Evolutionary conservation across 2,797 vertebrate species (phyloP), one percentile per base, ranked within the genome.

Genomic region (Alosa sapidissima): DNA sequence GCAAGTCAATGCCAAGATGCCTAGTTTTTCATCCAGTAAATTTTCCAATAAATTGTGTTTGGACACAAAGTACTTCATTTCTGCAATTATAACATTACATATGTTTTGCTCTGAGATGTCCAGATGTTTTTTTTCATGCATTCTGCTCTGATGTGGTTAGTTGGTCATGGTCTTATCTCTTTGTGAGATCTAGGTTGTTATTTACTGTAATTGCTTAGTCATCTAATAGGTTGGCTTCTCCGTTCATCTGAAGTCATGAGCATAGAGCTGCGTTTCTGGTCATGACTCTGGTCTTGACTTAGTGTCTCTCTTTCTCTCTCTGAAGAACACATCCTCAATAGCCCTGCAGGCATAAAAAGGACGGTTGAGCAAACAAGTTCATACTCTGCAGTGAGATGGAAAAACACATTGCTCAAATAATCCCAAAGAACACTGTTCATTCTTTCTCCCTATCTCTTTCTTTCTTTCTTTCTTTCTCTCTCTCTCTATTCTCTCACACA

Each of bases 361-460:
- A 28, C 13, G 62, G 62, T 68, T 68, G 62, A 68, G 62, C 62
- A 68, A 68, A 24, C 60, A 65, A 68, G 13, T 11, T 68, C 62
- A 16, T 55, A 55, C 54, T 68, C 28, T 33, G 62, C 28, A 36
- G 24, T 21, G 60, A 28, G 28, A 68, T 68, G 62, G 62, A 68
- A 68, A 68, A 68, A 68, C 62, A 68, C 62, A 68, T 68, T 68
- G 28, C 62, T 68, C 62, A 36, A 68, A 68, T 68, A 68, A 68
- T 68, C 28, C 28, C 62, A 68, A 68, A 68, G 62, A 68, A 68
- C 62, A 68, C 28, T 65, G 60, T 65, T 65, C 1, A 58, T 16
- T 14, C 52, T 45, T 9, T 72, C 65, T 41, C 65, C 16, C 24
- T 68, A 1, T 68, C 24, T 68, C 24, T 68, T 9, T 28, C 24